These are phyloP conservation scores for Habroteleia sp. DNA, from an alignment of 2,888 invertebrate species.

Conservation along the genomic window DNA sequence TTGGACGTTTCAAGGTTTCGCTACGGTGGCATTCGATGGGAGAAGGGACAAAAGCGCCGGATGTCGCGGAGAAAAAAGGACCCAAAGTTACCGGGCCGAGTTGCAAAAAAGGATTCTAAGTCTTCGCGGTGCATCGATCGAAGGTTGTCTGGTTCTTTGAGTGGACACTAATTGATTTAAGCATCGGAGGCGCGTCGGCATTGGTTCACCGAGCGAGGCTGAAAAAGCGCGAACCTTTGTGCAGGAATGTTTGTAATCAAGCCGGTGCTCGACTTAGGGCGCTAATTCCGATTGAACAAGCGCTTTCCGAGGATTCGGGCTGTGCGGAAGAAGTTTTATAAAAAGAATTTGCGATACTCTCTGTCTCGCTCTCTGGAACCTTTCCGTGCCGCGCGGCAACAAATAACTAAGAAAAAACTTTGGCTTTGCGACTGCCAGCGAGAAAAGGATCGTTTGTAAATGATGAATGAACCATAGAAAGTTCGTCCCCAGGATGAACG, in stretches of 20 bases:
- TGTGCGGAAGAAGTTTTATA: constrained; percentile 8
- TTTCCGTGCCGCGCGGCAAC: constrained; percentile 8
- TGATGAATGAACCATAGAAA: constrained; percentile 6
- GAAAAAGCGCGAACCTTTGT: constrained; percentile 58
- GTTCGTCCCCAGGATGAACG: not conserved
- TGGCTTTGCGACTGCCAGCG: too few species aligned
- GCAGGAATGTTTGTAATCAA: constrained; percentile 50
- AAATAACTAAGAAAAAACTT: constrained; percentile 1
- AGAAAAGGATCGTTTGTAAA: not conserved
- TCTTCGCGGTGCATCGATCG: constrained; percentile 68
- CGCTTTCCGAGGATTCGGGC: constrained; percentile 21
- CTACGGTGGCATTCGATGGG: constrained; percentile 54
- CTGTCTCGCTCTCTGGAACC: too few species aligned
- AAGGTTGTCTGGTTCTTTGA: constrained; percentile 77
- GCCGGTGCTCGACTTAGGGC: constrained; percentile 33
- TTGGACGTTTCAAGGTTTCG: constrained; percentile 66
- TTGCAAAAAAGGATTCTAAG: constrained; percentile 63
- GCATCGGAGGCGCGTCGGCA: constrained; percentile 47
- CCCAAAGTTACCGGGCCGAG: constrained; percentile 38
- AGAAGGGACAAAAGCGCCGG: constrained; percentile 42
- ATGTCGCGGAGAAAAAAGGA: constrained; percentile 45
- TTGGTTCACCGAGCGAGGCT: constrained; percentile 32
- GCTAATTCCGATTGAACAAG: constrained; percentile 29
- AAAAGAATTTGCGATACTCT: constrained; percentile 9
- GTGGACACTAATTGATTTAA: constrained; percentile 75